Evolutionary conservation across 2,888 invertebrate genomes (phyloP).

Genomic region (Leucozona laternaria): DNA sequence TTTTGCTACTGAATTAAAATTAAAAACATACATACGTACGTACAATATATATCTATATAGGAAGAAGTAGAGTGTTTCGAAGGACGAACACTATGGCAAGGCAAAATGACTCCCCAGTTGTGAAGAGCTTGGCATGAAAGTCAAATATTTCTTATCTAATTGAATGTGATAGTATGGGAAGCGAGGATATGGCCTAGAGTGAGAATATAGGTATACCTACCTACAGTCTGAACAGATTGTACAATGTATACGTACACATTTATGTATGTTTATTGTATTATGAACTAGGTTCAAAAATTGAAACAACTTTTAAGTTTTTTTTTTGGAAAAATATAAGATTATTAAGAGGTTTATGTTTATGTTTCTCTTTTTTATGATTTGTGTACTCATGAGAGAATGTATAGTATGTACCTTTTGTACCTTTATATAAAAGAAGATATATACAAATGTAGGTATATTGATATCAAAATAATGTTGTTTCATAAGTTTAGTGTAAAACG

Average conservation of each 20-base stretch:
- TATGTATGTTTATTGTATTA: neutral
- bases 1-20: slow-evolving; percentile 48
- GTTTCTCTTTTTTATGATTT: slow-evolving; percentile 1
- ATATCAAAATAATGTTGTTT: too few species aligned
- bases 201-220: neutral
- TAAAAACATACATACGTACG: slow-evolving; percentile 17
- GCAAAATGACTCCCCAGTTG: slow-evolving; percentile 53
- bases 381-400: neutral
- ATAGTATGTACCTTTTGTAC: too few species aligned
- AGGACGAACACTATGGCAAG: slow-evolving; percentile 39
- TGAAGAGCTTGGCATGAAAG: slow-evolving; percentile 52
- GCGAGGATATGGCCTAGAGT: slow-evolving; percentile 1
- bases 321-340: slow-evolving; percentile 17
- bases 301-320: neutral
- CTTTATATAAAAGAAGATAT: too few species aligned
- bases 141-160: slow-evolving; percentile 64
- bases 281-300: slow-evolving; percentile 3
- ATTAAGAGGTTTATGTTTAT: slow-evolving; percentile 16
- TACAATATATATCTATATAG: neutral
- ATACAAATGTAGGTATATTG: too few species aligned
- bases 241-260: neutral
- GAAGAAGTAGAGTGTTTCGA: slow-evolving; percentile 13
- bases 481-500: too few species aligned
- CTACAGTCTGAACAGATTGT: slow-evolving; percentile 16
- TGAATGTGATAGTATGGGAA: slow-evolving; percentile 53